Base-by-base conservation (phyloP, 2,888 invertebrate species). In the Anthrax anthrax region DNA sequence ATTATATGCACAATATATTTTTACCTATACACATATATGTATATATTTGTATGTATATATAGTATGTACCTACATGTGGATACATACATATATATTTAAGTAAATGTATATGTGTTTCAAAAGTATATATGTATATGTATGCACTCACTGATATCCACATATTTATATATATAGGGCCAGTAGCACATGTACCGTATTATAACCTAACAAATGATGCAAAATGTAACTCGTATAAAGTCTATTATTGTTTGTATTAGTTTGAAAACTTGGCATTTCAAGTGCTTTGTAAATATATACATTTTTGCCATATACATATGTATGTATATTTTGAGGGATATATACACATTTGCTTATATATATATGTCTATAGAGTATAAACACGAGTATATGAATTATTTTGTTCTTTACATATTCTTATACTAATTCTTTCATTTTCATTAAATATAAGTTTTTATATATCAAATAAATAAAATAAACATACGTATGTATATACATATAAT, bases 201-300 rank as follows among this genome's bases (percentile, higher is more conserved):
- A n/a, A n/a, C n/a, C n/a, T n/a, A n/a, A n/a, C n/a, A n/a, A n/a
- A n/a, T n/a, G n/a, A n/a, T n/a, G n/a, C n/a, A n/a, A n/a, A 17
- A 18, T 27, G 10, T 17, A 23, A 37, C 27, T 19, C 18, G 49
- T 52, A 51, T 55, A 56, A 55, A 19, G 37, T 55, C 55, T 57
- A 56, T 57, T 56, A 58, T 57, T 62, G 58, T 62, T 62, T 60
- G 60, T 61, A 58, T 63, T 64, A 60, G 59, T 60, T 46, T 58
- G 56, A 60, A 60, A 62, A 59, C 62, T 60, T 61, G 60, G 60
- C 57, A 58, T 60, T 57, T 63, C 54, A 57, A 64, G 64, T 63
- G 63, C 58, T 61, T 54, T 52, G 62, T 54, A 62, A 64, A 64
- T 60, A 64, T 55, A 57, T 56, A 56, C n/a, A n/a, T n/a, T 55